Base-by-base conservation (phyloP, 2,888 invertebrate species). In the Acleris literana region DNA sequence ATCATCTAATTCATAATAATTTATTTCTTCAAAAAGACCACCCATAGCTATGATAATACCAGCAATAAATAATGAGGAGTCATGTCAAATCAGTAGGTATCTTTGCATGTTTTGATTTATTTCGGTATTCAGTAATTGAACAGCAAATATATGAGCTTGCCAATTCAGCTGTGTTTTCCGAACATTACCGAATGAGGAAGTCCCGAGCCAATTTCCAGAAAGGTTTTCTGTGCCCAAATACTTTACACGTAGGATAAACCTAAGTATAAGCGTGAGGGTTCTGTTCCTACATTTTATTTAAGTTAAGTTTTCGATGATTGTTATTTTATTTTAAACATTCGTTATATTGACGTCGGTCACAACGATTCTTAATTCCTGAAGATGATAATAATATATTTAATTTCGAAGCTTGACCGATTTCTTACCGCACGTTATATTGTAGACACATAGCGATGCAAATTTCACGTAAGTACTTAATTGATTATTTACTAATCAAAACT, bases 161-260 rank as follows among this genome's bases (percentile, higher is more conserved):
- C 58, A 25, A 51, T 39, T 48, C 48, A 48, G 16, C 17, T 20
- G 44, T 49, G n/a, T 62, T 48, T 64, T 20, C 53, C 29, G 49
- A 63, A 51, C 63, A 49, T 56, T 25, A 63, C 63, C 46, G 39
- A 54, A 64, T 29, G 33, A 58, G 58, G 39, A 49, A 48, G 48
- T 48, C 46, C 39, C 16, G 64, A 17, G 53, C 53, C 59, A 64
- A 59, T 64, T 39, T 59, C 16, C 39, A 59, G 46, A 54, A 57
- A 63, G 63, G 51, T 63, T 63, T 57, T 63, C 25, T 25, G 49
- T 63, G 18, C 43, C 51, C 56, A 57, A 51, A 63, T 39, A 55
- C 55, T 52, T 25, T 63, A 6, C 51, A 22, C 39, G 48, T 51
- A 51, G 43, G 43, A 51, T 22, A 44, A 33, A 55, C 22, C 49